Conservation (phyloP, 2,113 vertebrate genomes). For the Neotragus pygmaeus region DNA sequence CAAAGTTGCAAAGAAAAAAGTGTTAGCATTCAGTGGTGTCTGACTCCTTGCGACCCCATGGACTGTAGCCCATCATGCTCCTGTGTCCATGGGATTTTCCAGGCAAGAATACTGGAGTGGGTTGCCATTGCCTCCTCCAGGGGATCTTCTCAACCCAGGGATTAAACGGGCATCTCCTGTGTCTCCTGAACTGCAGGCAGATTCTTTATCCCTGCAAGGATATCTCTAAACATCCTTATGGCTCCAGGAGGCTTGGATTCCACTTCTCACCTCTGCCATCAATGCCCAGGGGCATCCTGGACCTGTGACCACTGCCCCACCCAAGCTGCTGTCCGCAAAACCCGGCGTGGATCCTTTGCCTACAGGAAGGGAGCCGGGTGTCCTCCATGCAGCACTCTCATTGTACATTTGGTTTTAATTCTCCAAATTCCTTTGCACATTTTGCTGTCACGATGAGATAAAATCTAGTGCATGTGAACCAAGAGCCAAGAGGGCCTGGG, state of each 20-base stretch:
- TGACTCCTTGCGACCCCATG: background rate
- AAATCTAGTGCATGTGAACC: slow-evolving; percentile 18
- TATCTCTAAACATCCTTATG: accelerated
- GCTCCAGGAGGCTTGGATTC: background rate
- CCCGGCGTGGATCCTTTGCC: background rate
- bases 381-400: background rate
- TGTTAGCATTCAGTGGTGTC: background rate
- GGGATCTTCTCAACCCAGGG: background rate
- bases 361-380: background rate
- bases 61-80: background rate
- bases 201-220: background rate
- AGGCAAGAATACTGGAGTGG: background rate
- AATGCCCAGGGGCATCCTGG: accelerated
- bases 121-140: background rate
- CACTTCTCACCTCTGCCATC: accelerated
- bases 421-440: background rate
- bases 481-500: background rate
- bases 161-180: background rate
- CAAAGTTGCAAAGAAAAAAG: background rate
- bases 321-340: accelerated
- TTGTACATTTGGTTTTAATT: slow-evolving; percentile 75
- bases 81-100: background rate
- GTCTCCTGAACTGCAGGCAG: background rate
- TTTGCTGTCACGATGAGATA: slow-evolving; percentile 37
- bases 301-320: accelerated